Base-by-base conservation (phyloP, 1,140 invertebrate genomes). In the Apis laboriosa region DNA sequence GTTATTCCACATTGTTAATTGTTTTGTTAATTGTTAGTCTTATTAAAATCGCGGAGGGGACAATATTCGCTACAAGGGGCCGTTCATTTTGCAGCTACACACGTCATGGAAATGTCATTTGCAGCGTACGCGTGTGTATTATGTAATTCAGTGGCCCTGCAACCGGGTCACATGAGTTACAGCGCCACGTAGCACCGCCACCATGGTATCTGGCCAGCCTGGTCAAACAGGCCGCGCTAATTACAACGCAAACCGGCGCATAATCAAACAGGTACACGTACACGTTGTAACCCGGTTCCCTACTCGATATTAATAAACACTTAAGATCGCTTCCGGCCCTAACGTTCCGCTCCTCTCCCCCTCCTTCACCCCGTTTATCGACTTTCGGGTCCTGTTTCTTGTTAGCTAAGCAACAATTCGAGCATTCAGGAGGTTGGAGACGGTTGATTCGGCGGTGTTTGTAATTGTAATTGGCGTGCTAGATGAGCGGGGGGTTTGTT, bases 151-250 rank as follows among this genome's bases (percentile, higher is more conserved):
- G 81, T 83, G 86, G 79, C 82, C 76, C 28, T 34, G 77, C 84
- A 88, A 88, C 84, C 86, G 87, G 87, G 87, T 83, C 80, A 82
- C 83, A 83, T 88, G 86, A 88, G 86, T 88, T 88, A 88, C 86
- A 83, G 86, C 83, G 86, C n/a, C 85, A 88, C 79, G 72, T 61
- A 74, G 72, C 84, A 66, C 73, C 34, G 5, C 34, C 34, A 34
- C 34, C 2, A 7, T 83, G 85, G 86, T 88, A 88, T 88, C 84
- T 84, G 87, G 61, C 71, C 79, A 83, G 67, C n/a, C 53, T 83
- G 84, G 80, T 76, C 84, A 88, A 88, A 88, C 87, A 79, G 83
- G 83, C 79, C 60, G 76, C 84, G 79, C 86, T 88, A 88, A 88
- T 88, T 88, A 88, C 86, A 85, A 88, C 72, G 84, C 76, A 88